phyloP scores from a whole-genome alignment of 2,113 vertebrate genomes.

The Alethe castanea region DNA sequence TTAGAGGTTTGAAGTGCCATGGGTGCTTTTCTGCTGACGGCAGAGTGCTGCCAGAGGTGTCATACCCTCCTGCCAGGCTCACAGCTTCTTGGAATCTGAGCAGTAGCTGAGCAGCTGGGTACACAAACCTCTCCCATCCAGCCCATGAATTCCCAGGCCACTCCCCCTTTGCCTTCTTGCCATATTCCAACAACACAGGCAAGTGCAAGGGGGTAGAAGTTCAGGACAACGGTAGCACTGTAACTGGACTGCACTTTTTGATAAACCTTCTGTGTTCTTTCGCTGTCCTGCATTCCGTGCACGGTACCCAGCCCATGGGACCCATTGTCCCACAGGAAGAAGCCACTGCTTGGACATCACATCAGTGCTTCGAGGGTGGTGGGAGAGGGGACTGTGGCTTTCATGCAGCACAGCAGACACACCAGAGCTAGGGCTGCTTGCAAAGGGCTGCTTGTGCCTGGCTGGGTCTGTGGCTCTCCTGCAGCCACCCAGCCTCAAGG shows the following conservation, averaged over 20 bases:
- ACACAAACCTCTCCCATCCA: background rate
- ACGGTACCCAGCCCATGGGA: background rate
- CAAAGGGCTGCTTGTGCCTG: background rate
- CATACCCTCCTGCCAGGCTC: background rate
- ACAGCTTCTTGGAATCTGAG: accelerated
- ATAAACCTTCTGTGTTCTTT: background rate
- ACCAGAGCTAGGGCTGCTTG: background rate
- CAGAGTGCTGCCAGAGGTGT: background rate
- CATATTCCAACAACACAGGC: background rate
- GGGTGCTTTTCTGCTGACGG: background rate
- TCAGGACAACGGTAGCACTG: background rate
- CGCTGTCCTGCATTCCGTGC: background rate
- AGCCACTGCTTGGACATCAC: background rate
- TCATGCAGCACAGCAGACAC: background rate
- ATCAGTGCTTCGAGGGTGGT: accelerated
- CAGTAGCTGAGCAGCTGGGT: background rate
- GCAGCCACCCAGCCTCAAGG: background rate
- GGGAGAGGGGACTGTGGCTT: accelerated
- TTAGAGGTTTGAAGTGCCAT: background rate
- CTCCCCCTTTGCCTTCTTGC: accelerated
- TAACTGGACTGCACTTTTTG: background rate
- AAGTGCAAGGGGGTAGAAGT: background rate
- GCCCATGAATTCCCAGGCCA: background rate
- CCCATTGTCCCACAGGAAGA: background rate
- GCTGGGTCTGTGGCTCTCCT: background rate